These are phyloP conservation scores for Phenganax stokvisi DNA, from an alignment of 92 coral and sea anemone species.

Conservation along the genomic window DNA sequence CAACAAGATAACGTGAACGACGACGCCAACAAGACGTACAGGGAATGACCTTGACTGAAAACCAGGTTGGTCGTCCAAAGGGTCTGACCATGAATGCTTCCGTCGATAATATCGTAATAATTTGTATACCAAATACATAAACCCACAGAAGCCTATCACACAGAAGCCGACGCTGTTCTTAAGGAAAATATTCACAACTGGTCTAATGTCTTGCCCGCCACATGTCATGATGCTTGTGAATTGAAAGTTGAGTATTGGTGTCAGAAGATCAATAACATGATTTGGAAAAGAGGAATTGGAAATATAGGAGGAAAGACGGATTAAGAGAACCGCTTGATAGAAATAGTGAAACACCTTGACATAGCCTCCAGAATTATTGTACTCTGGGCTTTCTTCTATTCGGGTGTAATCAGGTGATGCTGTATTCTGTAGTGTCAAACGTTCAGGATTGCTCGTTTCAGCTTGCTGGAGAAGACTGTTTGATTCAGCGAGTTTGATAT, in stretches of 20 bases:
- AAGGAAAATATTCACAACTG: slow-evolving; percentile 3
- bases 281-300: slow-evolving; percentile 14
- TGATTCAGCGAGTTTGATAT: not conserved
- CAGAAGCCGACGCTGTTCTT: slow-evolving; percentile 19
- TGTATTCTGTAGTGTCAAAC: not conserved
- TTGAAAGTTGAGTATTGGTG: slow-evolving; percentile 31
- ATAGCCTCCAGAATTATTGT: slow-evolving; percentile 19
- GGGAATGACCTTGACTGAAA: slow-evolving; percentile 16
- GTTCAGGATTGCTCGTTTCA: not conserved
- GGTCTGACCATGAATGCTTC: not conserved
- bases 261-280: not conserved
- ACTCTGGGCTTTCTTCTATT: slow-evolving; percentile 3
- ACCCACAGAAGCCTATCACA: not conserved
- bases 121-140: not conserved
- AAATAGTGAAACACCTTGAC: slow-evolving; percentile 29
- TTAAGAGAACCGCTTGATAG: slow-evolving; percentile 7
- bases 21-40: slow-evolving; percentile 8
- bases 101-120: not conserved
- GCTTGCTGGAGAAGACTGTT: not conserved
- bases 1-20: slow-evolving; percentile 1
- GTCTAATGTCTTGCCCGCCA: not conserved
- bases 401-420: slow-evolving; percentile 11
- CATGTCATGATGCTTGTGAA: slow-evolving; percentile 14
- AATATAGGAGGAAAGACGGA: slow-evolving; percentile 12
- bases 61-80: not conserved